Evolutionary conservation across 2,888 invertebrate species (phyloP).

Genomic region (Cheilosia pagana): DNA sequence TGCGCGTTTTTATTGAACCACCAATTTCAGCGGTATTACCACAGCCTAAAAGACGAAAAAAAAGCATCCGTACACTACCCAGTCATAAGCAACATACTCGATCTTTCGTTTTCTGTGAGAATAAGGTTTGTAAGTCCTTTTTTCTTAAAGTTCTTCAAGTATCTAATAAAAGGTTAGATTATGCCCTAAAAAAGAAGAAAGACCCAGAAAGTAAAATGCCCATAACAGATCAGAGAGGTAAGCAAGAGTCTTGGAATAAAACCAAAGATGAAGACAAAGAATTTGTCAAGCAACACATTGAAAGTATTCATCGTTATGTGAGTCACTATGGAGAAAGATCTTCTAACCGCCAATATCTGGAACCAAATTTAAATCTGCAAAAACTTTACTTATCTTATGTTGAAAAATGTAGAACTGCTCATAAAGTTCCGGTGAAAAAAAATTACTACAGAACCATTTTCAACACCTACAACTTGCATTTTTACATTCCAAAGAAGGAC

Average conservation of each 20-base stretch:
- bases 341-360: slow-evolving; percentile 8
- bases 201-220: slow-evolving; percentile 9
- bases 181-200: slow-evolving; percentile 10
- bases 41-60: slow-evolving; percentile 4
- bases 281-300: slow-evolving; percentile 21
- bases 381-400: slow-evolving; percentile 8
- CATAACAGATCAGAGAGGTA: slow-evolving; percentile 2
- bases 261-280: slow-evolving; percentile 25
- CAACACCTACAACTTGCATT: slow-evolving; percentile 14
- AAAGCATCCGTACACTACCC: neutral
- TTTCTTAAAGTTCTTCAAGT: slow-evolving; percentile 10
- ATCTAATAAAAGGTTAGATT: slow-evolving; percentile 12
- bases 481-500: slow-evolving; percentile 19
- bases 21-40: no score
- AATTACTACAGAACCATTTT: slow-evolving; percentile 18
- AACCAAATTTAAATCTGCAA: slow-evolving; percentile 20
- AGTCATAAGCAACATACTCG: slow-evolving; percentile 11
- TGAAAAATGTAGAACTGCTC: slow-evolving; percentile 17
- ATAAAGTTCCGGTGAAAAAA: slow-evolving; percentile 1
- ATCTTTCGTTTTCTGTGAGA: slow-evolving; percentile 4
- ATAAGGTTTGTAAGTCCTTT: slow-evolving; percentile 6
- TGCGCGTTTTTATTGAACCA: no score
- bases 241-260: slow-evolving; percentile 13
- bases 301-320: slow-evolving; percentile 15
- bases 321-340: slow-evolving; percentile 1